A percentile compares a stretch with the other conserved stretches of the same genome.
Evolutionary conservation across 2,888 invertebrate genomes (phyloP).

Genomic region (Pterostichus madidus): DNA sequence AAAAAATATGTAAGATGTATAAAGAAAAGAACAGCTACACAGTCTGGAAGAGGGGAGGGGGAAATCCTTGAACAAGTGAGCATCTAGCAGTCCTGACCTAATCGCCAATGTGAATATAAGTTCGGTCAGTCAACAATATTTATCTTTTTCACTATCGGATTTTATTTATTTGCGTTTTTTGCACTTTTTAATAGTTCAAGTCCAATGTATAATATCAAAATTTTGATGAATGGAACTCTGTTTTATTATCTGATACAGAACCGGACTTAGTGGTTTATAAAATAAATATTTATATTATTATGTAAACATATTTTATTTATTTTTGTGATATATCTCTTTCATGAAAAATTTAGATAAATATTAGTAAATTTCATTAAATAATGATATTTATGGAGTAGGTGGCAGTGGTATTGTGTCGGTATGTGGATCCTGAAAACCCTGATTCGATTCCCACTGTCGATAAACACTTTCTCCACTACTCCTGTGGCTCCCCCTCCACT

Average conservation of each 20-base stretch:
- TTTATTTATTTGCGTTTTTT: conserved; percentile 17
- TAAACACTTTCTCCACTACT: too few species aligned
- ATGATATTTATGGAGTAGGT: too few species aligned
- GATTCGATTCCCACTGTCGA: too few species aligned
- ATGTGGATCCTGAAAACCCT: too few species aligned
- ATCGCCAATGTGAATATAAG: conserved; percentile 41
- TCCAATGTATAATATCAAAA: conserved; percentile 7
- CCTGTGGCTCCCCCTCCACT: too few species aligned
- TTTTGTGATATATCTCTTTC: too few species aligned
- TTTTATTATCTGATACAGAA: not conserved
- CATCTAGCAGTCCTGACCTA: conserved; percentile 55
- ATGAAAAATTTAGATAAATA: too few species aligned
- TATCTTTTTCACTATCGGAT: conserved; percentile 6
- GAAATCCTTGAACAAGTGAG: conserved; percentile 48
- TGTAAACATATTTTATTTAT: too few species aligned
- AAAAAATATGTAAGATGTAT: conserved; percentile 51
- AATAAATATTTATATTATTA: too few species aligned
- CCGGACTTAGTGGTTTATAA: too few species aligned
- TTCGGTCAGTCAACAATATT: conserved; percentile 20
- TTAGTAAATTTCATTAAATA: too few species aligned
- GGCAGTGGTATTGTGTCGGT: too few species aligned
- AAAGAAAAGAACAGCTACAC: conserved; percentile 20
- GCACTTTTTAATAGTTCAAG: conserved; percentile 16
- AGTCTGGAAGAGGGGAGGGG: not conserved
- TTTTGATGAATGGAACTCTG: not conserved